Evolutionary conservation across 2,113 vertebrate genomes (phyloP).

Genomic region (Hippocampus abdominalis): DNA sequence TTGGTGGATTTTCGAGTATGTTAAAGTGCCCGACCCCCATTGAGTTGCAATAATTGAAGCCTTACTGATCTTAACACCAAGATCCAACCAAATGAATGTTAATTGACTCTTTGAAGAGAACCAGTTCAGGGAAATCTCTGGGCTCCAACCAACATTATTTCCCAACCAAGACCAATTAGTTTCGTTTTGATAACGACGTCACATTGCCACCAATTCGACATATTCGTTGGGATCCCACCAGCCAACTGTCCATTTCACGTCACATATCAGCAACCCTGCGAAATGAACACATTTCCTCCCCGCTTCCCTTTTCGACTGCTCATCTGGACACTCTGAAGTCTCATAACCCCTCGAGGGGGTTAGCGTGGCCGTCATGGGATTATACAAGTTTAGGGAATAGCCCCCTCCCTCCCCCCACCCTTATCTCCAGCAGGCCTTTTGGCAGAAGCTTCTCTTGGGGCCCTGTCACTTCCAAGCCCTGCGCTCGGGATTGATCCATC

Average conservation of each 20-base stretch:
- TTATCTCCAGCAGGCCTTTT: conserved; percentile 55
- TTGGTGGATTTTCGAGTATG: too few relatives aligned
- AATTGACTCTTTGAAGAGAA: neutral
- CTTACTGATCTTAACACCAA: too few relatives aligned
- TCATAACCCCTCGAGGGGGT: conserved; percentile 46
- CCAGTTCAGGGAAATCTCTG: neutral
- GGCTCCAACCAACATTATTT: neutral
- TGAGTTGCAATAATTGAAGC: too few relatives aligned
- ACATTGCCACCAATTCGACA: neutral
- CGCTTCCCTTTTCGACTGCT: neutral
- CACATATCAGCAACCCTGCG: neutral
- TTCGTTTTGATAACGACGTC: neutral
- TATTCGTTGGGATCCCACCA: neutral
- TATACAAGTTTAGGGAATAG: conserved; percentile 63
- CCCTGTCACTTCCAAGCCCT: conserved; percentile 49
- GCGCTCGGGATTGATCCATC: conserved; percentile 63
- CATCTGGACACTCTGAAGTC: conserved; percentile 30
- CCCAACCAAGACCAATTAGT: neutral
- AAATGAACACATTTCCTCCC: conserved; percentile 3
- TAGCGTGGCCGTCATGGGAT: conserved; percentile 48
- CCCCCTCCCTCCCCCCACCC: conserved; percentile 57
- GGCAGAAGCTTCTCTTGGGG: conserved; percentile 55
- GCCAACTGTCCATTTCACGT: neutral
- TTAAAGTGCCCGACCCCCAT: too few relatives aligned
- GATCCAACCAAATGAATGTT: too few relatives aligned